Conservation (phyloP, 2,888 invertebrate genomes). For the Lycophotia porphyrea region DNA sequence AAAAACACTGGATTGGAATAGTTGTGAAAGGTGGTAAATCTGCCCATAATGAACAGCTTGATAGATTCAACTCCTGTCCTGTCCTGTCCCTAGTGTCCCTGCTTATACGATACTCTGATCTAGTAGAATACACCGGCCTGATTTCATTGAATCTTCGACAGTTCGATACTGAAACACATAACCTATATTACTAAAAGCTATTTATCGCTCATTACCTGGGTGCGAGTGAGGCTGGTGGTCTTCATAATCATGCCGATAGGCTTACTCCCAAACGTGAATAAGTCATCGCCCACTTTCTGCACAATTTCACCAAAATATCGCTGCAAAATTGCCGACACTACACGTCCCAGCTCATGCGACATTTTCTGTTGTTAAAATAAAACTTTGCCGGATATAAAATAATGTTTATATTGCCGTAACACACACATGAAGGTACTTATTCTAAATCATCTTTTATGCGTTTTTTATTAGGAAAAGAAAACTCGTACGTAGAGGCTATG, state of each 20-base stretch:
- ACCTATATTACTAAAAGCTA: constrained; percentile 54
- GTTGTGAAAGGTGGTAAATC: not conserved
- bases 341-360: constrained; percentile 93
- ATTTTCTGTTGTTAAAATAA: constrained; percentile 82
- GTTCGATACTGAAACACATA: constrained; percentile 49
- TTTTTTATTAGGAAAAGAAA: not conserved
- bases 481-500: constrained; percentile 29
- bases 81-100: no score
- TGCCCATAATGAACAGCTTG: not conserved
- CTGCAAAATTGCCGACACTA: constrained; percentile 93
- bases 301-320: constrained; percentile 96
- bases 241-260: constrained; percentile 92
- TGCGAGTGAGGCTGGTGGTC: constrained; percentile 88
- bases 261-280: constrained; percentile 93
- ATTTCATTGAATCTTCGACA: not conserved
- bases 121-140: not conserved
- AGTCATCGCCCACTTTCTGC: constrained; percentile 92
- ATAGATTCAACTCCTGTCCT: not conserved
- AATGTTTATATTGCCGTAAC: not conserved
- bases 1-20: not conserved
- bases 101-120: not conserved
- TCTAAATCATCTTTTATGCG: not conserved
- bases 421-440: not conserved
- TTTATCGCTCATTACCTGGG: constrained; percentile 75
- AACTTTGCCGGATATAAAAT: not conserved